phyloP scores from a whole-genome alignment of 2,888 invertebrate species.

The Lottia gigantea region DNA sequence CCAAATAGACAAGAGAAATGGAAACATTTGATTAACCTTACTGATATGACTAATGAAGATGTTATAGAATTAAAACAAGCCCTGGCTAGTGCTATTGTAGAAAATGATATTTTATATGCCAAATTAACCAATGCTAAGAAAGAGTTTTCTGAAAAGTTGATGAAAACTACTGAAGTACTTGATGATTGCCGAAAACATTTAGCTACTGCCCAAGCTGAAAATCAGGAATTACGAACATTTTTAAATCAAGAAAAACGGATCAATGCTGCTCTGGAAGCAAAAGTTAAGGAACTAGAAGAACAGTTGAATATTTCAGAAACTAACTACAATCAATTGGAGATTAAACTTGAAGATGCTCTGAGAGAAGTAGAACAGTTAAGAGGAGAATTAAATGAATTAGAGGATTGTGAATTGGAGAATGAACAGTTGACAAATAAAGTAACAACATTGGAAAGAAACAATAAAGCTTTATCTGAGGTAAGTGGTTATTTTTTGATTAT shows the following conservation, averaged over 20 bases:
- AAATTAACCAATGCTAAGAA: slow-evolving; percentile 54
- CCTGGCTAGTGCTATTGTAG: slow-evolving; percentile 55
- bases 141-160: slow-evolving; percentile 55
- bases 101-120: slow-evolving; percentile 57
- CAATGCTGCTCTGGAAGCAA: slow-evolving; percentile 38
- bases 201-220: slow-evolving; percentile 54
- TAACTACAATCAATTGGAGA: slow-evolving; percentile 26
- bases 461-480: slow-evolving; percentile 49
- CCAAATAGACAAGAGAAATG: slow-evolving; percentile 45
- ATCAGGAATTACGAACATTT: slow-evolving; percentile 50
- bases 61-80: slow-evolving; percentile 58
- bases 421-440: slow-evolving; percentile 39
- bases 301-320: slow-evolving; percentile 36
- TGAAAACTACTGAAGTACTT: slow-evolving; percentile 53
- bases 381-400: slow-evolving; percentile 27
- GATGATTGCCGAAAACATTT: slow-evolving; percentile 57
- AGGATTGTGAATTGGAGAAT: slow-evolving; percentile 44
- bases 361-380: slow-evolving; percentile 40
- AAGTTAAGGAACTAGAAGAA: slow-evolving; percentile 45
- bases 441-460: slow-evolving; percentile 44
- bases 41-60: slow-evolving; percentile 46
- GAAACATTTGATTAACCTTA: slow-evolving; percentile 45
- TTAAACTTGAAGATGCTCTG: slow-evolving; percentile 44
- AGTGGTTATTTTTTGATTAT: not conserved
- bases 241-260: slow-evolving; percentile 49